Conservation (phyloP, 2,797 vertebrate species). For the Semotilus atromaculatus region DNA sequence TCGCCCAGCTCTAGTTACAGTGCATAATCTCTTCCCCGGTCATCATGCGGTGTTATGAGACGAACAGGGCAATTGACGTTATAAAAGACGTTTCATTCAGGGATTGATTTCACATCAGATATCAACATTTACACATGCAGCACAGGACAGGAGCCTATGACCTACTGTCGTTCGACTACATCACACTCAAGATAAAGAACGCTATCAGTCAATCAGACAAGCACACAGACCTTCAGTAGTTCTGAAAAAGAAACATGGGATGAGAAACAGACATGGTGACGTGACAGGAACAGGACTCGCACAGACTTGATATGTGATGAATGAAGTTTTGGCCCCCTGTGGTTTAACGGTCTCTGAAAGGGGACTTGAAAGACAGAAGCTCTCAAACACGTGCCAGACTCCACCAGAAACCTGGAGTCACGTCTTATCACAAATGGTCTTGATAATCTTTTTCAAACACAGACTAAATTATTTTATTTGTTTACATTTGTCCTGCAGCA, state of each 20-base stretch:
- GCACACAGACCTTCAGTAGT: slow-evolving; percentile 42
- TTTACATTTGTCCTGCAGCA: not conserved
- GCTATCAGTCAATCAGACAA: slow-evolving; percentile 42
- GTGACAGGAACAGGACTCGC: slow-evolving; percentile 31
- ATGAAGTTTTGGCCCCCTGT: slow-evolving; percentile 53
- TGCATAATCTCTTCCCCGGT: slow-evolving; percentile 25
- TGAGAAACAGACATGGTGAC: slow-evolving; percentile 44
- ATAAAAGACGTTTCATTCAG: slow-evolving; percentile 40
- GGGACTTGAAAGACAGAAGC: slow-evolving; percentile 38
- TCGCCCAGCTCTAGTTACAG: slow-evolving; percentile 46
- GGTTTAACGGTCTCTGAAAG: slow-evolving; percentile 51
- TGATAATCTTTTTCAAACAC: not conserved
- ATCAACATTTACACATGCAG: slow-evolving; percentile 59
- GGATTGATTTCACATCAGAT: slow-evolving; percentile 47
- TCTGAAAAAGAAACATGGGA: slow-evolving; percentile 37
- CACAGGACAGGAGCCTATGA: slow-evolving; percentile 53
- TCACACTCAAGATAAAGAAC: slow-evolving; percentile 47
- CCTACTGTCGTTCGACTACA: slow-evolving; percentile 40
- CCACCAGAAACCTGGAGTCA: not conserved
- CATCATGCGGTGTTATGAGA: slow-evolving; percentile 29
- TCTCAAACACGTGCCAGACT: slow-evolving; percentile 9
- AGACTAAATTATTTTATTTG: not conserved
- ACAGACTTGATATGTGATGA: slow-evolving; percentile 50
- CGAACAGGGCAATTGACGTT: slow-evolving; percentile 40
- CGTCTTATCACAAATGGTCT: not conserved